Evolutionary conservation across 2,113 vertebrate genomes (phyloP).

Genomic region (Apteryx mantelli): DNA sequence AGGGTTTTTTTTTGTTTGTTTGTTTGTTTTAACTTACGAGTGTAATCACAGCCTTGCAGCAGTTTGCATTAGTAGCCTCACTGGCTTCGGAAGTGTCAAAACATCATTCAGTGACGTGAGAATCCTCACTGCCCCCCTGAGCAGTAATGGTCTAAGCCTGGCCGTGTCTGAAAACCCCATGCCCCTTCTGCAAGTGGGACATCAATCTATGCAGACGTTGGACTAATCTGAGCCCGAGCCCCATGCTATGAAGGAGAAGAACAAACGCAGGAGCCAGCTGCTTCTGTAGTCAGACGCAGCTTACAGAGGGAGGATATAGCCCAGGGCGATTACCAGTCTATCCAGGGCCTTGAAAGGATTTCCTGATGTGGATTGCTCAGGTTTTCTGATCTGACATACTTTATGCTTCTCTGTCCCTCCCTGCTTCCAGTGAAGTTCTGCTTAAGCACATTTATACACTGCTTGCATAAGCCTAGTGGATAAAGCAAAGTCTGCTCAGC

Average conservation of each 20-base stretch:
- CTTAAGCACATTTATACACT: neutral
- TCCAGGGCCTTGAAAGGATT: neutral
- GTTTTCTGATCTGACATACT: neutral
- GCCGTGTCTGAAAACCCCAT: neutral
- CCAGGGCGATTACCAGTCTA: neutral
- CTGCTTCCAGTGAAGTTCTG: neutral
- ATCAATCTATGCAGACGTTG: neutral
- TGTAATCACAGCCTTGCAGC: neutral
- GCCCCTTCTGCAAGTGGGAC: neutral
- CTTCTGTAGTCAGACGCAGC: neutral
- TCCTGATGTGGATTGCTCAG: neutral
- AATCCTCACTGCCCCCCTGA: neutral
- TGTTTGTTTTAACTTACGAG: neutral
- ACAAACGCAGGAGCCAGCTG: neutral
- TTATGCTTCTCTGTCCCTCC: neutral
- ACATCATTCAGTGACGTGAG: neutral
- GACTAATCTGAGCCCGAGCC: neutral
- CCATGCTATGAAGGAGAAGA: neutral
- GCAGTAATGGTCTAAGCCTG: neutral
- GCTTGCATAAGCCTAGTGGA: neutral
- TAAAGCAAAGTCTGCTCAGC: neutral
- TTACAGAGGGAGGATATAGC: neutral
- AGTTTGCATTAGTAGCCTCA: neutral
- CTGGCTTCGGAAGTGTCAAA: fast-evolving
- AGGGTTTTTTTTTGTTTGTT: too few species aligned